Evolutionary conservation across 2,888 invertebrate genomes (phyloP).

Genomic region (Halictus ligatus): DNA sequence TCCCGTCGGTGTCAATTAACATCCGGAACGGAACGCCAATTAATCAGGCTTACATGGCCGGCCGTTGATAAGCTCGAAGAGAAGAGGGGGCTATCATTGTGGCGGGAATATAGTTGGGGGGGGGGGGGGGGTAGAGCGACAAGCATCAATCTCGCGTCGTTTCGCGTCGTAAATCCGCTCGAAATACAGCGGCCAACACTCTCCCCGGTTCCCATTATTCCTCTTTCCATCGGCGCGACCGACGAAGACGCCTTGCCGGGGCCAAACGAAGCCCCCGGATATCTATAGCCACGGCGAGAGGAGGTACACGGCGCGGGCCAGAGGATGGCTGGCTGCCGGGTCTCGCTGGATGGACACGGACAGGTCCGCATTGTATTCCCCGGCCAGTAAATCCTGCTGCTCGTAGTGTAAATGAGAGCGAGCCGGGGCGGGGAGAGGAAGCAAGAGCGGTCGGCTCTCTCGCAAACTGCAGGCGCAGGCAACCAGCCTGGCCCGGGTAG

Average conservation of each 20-base stretch:
- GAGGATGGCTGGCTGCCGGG: constrained; percentile 73
- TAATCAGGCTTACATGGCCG: constrained; percentile 23
- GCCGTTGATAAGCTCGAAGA: background rate
- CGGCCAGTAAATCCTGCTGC: constrained; percentile 83
- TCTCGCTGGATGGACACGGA: constrained; percentile 83
- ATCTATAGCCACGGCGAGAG: constrained; percentile 77
- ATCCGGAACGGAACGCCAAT: constrained; percentile 18
- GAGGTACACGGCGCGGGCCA: constrained; percentile 73
- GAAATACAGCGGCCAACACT: constrained; percentile 50
- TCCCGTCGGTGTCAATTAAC: constrained; percentile 41
- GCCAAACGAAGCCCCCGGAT: constrained; percentile 59
- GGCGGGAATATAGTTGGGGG: background rate
- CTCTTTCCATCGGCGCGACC: constrained; percentile 52
- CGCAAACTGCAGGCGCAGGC: constrained; percentile 12
- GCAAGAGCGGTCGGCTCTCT: background rate
- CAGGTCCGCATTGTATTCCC: constrained; percentile 84
- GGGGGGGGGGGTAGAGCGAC: constrained; percentile 32
- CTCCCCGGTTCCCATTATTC: constrained; percentile 47
- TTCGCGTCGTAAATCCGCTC: constrained; percentile 53
- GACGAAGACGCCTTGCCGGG: constrained; percentile 57
- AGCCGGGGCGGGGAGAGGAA: constrained; percentile 43
- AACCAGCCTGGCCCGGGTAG: constrained; percentile 18
- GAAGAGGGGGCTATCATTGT: background rate
- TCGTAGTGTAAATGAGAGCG: constrained; percentile 84
- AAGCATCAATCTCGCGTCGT: constrained; percentile 54